phyloP scores from a whole-genome alignment of 2,113 vertebrate species.

The Burhinus bistriatus region DNA sequence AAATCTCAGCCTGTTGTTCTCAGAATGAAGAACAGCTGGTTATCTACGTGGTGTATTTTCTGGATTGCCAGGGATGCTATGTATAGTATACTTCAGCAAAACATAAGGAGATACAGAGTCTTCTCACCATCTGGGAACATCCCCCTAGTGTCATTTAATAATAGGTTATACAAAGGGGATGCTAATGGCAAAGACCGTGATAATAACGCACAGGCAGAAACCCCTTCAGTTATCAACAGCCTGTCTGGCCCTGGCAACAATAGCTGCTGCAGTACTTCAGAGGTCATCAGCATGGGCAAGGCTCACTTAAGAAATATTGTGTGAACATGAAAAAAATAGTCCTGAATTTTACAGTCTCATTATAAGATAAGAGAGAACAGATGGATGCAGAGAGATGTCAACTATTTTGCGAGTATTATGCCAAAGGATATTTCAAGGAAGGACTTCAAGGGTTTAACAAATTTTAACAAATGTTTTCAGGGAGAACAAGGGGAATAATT shows the following conservation, averaged over 20 bases:
- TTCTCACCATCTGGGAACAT: background rate
- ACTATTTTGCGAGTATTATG: background rate
- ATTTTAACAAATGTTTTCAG: background rate
- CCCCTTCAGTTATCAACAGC: background rate
- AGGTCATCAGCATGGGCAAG: background rate
- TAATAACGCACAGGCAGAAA: background rate
- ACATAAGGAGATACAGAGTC: background rate
- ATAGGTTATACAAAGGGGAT: background rate
- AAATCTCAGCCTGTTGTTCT: background rate
- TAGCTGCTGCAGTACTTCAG: background rate
- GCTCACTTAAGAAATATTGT: background rate
- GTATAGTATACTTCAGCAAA: background rate
- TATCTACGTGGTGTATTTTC: background rate
- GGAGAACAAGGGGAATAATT: background rate
- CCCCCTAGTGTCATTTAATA: background rate
- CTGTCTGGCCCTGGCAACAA: background rate
- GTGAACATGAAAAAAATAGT: background rate
- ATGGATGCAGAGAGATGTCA: conserved; percentile 3
- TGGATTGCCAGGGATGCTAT: background rate
- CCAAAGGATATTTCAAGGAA: conserved; percentile 24
- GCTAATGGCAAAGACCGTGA: background rate
- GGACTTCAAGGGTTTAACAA: background rate
- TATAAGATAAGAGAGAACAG: background rate
- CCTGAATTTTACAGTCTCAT: conserved; percentile 14
- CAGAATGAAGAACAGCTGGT: background rate